Conservation (phyloP, 2,113 vertebrate species). For the Pygoscelis antarcticus region DNA sequence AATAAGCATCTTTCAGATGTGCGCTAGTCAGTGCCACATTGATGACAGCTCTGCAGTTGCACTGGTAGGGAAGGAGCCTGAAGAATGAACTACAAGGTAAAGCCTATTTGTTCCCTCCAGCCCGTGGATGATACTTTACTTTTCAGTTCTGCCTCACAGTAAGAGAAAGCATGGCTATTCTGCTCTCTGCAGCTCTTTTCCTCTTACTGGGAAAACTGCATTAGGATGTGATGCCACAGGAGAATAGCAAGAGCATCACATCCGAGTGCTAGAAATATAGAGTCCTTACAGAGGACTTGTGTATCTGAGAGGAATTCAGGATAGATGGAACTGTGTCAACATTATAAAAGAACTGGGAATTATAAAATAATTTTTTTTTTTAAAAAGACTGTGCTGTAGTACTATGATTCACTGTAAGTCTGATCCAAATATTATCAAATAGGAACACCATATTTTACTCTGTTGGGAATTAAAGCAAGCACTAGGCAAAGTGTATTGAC, state of each 20-base stretch:
- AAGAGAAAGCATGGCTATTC: neutral
- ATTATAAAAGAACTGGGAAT: neutral
- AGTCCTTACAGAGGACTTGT: neutral
- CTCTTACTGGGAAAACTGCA: neutral
- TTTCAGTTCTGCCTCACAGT: neutral
- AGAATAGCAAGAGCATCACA: neutral
- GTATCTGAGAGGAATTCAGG: neutral
- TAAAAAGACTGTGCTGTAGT: neutral
- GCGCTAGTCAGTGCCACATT: neutral
- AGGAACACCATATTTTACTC: neutral
- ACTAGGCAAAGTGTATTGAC: neutral
- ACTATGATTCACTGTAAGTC: neutral
- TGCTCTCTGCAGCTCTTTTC: neutral
- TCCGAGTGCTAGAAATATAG: accelerated
- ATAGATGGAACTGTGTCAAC: neutral
- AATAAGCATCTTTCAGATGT: neutral
- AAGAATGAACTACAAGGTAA: neutral
- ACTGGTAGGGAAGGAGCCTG: neutral
- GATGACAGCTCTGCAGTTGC: neutral
- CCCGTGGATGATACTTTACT: accelerated
- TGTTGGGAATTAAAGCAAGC: neutral
- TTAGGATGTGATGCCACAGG: neutral
- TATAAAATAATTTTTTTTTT: neutral
- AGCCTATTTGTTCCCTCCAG: neutral
- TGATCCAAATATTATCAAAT: neutral